Percentiles rank a stretch among this genome's conserved stretches.
Evolutionary conservation across 53 echinoderm and acorn worm genomes (phyloP).

Genomic region (Echinometra lucunter): DNA sequence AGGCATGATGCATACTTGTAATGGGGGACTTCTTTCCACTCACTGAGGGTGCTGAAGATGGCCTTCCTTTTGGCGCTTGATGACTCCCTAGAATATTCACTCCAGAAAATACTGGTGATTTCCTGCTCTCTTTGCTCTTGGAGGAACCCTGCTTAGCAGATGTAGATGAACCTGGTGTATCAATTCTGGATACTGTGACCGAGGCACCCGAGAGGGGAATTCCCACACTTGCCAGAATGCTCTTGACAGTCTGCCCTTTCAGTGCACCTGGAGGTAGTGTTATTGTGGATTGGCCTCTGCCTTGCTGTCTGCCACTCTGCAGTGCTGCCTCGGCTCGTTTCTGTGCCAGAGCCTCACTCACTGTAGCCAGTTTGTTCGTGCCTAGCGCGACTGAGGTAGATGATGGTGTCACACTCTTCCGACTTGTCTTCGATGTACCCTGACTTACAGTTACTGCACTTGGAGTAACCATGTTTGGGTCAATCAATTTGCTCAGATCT

Average conservation of each 20-base stretch:
- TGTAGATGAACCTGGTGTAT: slow-evolving; percentile 1
- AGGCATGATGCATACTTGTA: slow-evolving; percentile 53
- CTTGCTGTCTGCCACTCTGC: slow-evolving; percentile 70
- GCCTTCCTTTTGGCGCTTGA: slow-evolving; percentile 21
- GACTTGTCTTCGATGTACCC: not conserved
- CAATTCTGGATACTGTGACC: slow-evolving; percentile 54
- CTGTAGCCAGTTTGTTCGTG: slow-evolving; percentile 59
- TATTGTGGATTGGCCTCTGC: slow-evolving; percentile 70
- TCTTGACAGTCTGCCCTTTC: slow-evolving; percentile 77
- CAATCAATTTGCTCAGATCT: not conserved
- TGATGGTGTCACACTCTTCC: slow-evolving; percentile 54
- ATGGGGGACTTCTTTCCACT: slow-evolving; percentile 65
- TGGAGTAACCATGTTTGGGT: not conserved
- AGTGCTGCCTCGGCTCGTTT: slow-evolving; percentile 64
- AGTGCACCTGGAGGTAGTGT: slow-evolving; percentile 76
- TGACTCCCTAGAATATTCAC: slow-evolving; percentile 27
- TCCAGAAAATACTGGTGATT: slow-evolving; percentile 50
- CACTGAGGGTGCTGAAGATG: slow-evolving; percentile 42
- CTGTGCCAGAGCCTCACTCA: slow-evolving; percentile 66
- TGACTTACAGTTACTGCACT: slow-evolving; percentile 40
- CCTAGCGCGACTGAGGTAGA: slow-evolving; percentile 74
- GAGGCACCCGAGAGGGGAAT: slow-evolving; percentile 59
- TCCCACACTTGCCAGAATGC: slow-evolving; percentile 75
- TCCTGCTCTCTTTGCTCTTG: slow-evolving; percentile 61
- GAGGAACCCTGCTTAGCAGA: slow-evolving; percentile 19